phyloP scores from a whole-genome alignment of 2,113 vertebrate genomes.

The Neolamprologus caudopunctatus region DNA sequence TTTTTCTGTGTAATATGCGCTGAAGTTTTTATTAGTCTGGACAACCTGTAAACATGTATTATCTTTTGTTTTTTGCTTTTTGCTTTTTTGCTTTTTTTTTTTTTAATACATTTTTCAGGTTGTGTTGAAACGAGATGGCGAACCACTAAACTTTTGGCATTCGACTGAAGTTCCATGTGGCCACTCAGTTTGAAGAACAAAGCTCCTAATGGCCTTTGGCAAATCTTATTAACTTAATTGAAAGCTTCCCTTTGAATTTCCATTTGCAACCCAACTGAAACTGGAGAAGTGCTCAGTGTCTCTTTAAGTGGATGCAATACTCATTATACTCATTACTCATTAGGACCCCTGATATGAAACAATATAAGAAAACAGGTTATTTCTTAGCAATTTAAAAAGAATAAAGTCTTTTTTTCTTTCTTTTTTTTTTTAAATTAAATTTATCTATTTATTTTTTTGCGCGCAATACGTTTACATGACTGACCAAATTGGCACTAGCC shows the following conservation, averaged over 20 bases:
- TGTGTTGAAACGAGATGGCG: background rate
- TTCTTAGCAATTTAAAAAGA: background rate
- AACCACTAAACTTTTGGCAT: background rate
- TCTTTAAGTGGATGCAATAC: background rate
- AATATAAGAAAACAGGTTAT: background rate
- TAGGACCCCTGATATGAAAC: background rate
- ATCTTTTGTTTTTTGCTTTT: no score
- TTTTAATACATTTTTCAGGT: background rate
- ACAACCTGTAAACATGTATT: background rate
- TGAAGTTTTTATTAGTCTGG: background rate
- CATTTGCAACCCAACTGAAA: background rate
- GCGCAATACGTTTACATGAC: background rate
- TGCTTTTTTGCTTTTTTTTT: rapidly evolving
- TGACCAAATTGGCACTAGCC: background rate
- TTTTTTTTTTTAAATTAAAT: rapidly evolving
- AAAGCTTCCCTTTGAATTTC: slow-evolving; percentile 6
- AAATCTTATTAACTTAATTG: slow-evolving; percentile 24
- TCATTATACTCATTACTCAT: background rate
- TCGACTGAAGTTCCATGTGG: background rate
- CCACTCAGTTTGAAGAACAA: background rate
- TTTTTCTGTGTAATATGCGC: background rate
- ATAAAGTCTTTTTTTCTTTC: rapidly evolving
- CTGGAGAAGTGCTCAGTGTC: background rate
- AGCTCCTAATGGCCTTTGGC: slow-evolving; percentile 20
- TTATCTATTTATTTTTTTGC: background rate